Evolutionary conservation across 2,888 invertebrate genomes (phyloP).

Genomic region (Rhagonycha lutea): DNA sequence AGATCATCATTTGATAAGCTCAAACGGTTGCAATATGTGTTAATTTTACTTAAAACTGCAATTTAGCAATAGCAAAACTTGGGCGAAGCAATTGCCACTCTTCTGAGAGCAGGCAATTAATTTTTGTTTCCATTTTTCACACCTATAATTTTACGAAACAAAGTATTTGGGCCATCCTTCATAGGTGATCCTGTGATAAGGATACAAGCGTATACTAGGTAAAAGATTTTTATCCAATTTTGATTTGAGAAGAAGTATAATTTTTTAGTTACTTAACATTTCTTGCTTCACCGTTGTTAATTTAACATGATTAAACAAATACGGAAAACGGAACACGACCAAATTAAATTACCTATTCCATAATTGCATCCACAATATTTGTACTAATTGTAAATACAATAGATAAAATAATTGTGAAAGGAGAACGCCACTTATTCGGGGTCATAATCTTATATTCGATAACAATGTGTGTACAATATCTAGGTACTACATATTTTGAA

Average conservation of each 20-base stretch:
- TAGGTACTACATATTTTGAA: not conserved
- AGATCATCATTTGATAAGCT: not conserved
- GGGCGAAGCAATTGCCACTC: not conserved
- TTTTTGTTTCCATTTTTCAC: not conserved
- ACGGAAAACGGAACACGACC: not conserved
- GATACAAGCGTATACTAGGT: too few relatives aligned
- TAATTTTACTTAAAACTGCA: not conserved
- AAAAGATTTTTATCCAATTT: too few relatives aligned
- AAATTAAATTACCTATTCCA: not conserved
- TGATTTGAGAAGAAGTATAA: too few relatives aligned
- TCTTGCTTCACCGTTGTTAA: not conserved
- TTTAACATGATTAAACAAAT: not conserved
- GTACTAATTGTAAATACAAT: not conserved
- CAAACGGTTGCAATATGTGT: not conserved
- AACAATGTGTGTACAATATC: not conserved
- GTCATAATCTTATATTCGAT: not conserved
- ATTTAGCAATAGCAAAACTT: not conserved
- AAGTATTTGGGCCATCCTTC: too few relatives aligned
- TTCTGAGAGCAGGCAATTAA: not conserved
- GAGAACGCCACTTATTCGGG: constrained; percentile 1
- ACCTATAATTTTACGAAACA: not conserved
- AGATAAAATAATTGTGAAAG: not conserved
- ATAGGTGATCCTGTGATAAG: too few relatives aligned
- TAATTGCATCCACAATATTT: not conserved
- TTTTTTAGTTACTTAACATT: not conserved